Conservation (phyloP, 2,113 vertebrate genomes). For the Potamarius usumacintae region DNA sequence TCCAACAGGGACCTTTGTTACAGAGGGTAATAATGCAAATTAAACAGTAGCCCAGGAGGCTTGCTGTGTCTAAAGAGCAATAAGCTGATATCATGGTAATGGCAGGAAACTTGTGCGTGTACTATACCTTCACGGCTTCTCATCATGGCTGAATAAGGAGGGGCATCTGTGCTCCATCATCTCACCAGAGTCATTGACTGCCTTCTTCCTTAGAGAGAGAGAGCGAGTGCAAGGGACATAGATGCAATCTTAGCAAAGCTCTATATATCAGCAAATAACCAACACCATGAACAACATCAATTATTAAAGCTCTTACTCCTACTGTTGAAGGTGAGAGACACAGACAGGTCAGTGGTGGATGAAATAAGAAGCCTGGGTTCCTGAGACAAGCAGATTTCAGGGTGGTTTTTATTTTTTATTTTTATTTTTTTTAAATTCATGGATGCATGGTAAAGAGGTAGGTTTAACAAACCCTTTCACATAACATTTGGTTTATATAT, state of each 20-base stretch:
- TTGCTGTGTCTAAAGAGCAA: constrained; percentile 5
- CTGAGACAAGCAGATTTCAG: neutral
- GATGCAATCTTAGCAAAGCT: neutral
- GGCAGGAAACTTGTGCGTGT: constrained; percentile 28
- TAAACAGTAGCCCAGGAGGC: constrained; percentile 48
- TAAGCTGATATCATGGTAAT: constrained; percentile 44
- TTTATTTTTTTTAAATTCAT: neutral
- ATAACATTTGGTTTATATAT: neutral
- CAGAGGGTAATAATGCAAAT: constrained; percentile 51
- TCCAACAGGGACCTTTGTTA: constrained; percentile 35
- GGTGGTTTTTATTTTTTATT: neutral
- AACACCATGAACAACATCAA: constrained; percentile 1
- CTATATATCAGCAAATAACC: neutral
- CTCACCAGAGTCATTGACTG: constrained; percentile 14
- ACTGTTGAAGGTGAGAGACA: neutral
- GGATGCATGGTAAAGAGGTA: neutral
- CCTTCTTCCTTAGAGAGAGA: neutral
- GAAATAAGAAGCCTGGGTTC: neutral
- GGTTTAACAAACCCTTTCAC: neutral
- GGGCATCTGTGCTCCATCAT: constrained; percentile 24
- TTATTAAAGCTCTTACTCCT: neutral
- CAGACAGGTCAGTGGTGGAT: neutral
- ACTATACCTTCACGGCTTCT: constrained; percentile 22
- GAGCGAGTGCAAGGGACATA: neutral
- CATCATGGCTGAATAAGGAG: constrained; percentile 31